phyloP scores from a whole-genome alignment of 2,888 invertebrate genomes.

The Seira sanloemensis region DNA sequence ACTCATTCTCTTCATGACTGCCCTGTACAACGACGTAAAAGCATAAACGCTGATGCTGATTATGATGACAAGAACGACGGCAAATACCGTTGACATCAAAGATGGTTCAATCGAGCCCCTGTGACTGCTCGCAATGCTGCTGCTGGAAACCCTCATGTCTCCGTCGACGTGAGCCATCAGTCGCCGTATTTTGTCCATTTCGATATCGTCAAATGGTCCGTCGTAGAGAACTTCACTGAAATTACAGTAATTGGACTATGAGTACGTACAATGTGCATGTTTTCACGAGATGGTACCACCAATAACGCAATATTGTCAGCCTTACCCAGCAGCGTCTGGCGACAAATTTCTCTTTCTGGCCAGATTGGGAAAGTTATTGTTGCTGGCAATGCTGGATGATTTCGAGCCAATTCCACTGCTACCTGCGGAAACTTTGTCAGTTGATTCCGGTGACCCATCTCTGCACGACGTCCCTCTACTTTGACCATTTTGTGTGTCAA shows the following conservation, averaged over 20 bases:
- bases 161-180: slow-evolving; percentile 48
- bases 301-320: no score
- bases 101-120: slow-evolving; percentile 58
- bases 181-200: slow-evolving; percentile 50
- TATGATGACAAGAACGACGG: slow-evolving; percentile 46
- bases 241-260: no score
- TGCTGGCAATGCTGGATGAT: slow-evolving; percentile 28
- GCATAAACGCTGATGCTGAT: slow-evolving; percentile 53
- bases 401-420: slow-evolving; percentile 49
- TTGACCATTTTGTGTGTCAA: slow-evolving; percentile 16
- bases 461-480: not conserved
- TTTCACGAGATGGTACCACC: no score
- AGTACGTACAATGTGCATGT: no score
- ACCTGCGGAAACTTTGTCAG: not conserved
- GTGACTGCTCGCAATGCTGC: slow-evolving; percentile 39
- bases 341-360: slow-evolving; percentile 43
- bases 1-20: slow-evolving; percentile 44
- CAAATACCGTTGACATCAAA: slow-evolving; percentile 60
- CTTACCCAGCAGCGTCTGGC: slow-evolving; percentile 30
- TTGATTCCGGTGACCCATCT: slow-evolving; percentile 17
- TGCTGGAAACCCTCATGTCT: slow-evolving; percentile 40
- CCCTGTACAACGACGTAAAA: slow-evolving; percentile 38
- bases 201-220: slow-evolving; percentile 43
- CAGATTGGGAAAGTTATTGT: slow-evolving; percentile 10
- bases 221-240: no score